Conservation (phyloP, 2,888 invertebrate species). For the Clunio marinus region DNA sequence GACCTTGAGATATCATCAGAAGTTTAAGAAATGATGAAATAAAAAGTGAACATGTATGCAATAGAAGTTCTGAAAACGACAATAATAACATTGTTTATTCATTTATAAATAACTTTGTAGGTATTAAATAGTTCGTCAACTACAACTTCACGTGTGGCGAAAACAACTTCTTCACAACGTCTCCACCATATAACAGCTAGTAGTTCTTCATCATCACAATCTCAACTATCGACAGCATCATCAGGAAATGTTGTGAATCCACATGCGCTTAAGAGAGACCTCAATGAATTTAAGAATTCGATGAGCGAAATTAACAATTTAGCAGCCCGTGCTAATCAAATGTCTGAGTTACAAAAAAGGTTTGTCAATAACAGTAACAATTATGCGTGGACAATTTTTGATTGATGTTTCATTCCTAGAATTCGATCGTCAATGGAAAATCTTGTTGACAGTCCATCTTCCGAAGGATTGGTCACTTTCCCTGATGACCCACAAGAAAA, state of each 20-base stretch:
- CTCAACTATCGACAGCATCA: slow-evolving; percentile 43
- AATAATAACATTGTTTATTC: too few species aligned
- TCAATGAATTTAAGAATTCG: slow-evolving; percentile 70
- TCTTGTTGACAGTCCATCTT: slow-evolving; percentile 63
- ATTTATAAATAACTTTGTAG: too few species aligned
- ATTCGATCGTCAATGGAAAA: slow-evolving; percentile 73
- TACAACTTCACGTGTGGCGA: slow-evolving; percentile 46
- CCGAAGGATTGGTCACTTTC: slow-evolving; percentile 72
- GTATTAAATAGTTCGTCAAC: slow-evolving; percentile 50
- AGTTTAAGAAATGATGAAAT: too few species aligned
- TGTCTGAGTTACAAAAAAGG: slow-evolving; percentile 42
- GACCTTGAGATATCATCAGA: too few species aligned
- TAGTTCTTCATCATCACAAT: slow-evolving; percentile 22
- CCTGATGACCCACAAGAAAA: slow-evolving; percentile 69
- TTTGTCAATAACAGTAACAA: slow-evolving; percentile 20
- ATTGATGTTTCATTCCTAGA: slow-evolving; percentile 52
- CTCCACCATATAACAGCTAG: slow-evolving; percentile 52
- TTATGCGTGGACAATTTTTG: not conserved
- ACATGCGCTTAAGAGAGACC: slow-evolving; percentile 75
- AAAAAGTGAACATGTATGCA: too few species aligned
- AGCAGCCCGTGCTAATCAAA: slow-evolving; percentile 42
- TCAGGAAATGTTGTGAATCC: slow-evolving; percentile 72
- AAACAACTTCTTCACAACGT: slow-evolving; percentile 51
- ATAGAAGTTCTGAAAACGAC: too few species aligned
- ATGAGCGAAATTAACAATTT: slow-evolving; percentile 83